Conservation (phyloP, 2,888 invertebrate genomes). For the Cephus sareptanus region DNA sequence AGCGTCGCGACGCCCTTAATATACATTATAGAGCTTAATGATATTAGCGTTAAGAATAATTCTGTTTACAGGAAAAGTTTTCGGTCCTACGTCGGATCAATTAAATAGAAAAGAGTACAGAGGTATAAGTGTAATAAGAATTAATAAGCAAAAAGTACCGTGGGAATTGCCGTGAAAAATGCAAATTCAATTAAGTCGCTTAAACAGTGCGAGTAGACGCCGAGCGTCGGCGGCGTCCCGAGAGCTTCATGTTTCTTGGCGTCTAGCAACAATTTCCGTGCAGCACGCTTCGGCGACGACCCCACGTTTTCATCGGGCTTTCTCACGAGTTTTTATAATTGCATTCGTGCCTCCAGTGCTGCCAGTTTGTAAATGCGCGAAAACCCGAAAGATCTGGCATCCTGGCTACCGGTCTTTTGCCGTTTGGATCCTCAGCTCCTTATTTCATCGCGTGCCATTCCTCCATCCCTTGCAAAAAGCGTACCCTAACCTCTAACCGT, state of each 20-base stretch:
- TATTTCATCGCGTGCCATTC: background rate
- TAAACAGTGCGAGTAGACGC: background rate
- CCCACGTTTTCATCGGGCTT: background rate
- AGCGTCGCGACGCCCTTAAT: background rate
- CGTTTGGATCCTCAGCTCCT: background rate
- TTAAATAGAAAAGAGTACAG: background rate
- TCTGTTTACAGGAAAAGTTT: background rate
- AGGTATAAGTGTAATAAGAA: slow-evolving; percentile 1
- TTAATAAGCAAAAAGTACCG: background rate
- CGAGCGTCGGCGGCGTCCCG: background rate
- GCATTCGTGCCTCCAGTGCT: background rate
- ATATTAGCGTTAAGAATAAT: background rate
- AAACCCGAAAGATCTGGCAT: background rate
- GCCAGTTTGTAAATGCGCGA: background rate
- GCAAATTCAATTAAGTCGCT: slow-evolving; percentile 44
- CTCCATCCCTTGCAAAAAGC: background rate
- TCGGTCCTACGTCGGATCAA: background rate
- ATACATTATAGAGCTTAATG: background rate
- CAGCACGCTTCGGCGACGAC: background rate
- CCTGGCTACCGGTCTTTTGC: background rate
- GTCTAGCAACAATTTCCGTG: background rate
- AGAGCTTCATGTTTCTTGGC: background rate
- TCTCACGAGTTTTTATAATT: background rate
- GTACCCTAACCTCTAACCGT: background rate
- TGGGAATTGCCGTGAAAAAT: slow-evolving; percentile 26